phyloP scores from a whole-genome alignment of 2,888 invertebrate genomes.

The Argyresthia albistria region DNA sequence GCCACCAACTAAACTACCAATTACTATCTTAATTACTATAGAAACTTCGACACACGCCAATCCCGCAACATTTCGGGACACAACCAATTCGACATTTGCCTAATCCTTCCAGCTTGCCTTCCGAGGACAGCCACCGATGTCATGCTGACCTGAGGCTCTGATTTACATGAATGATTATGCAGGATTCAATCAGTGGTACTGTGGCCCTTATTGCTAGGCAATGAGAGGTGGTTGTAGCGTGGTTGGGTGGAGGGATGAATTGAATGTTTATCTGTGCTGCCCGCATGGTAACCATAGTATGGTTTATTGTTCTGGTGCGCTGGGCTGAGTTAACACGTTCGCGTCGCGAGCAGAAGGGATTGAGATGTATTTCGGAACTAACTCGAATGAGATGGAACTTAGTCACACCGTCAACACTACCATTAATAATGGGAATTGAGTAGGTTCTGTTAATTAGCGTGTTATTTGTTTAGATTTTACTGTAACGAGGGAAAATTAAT shows the following conservation, averaged over 20 bases:
- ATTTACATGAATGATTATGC: constrained; percentile 64
- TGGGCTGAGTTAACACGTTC: constrained; percentile 39
- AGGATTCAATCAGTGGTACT: constrained; percentile 18
- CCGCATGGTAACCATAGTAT: constrained; percentile 42
- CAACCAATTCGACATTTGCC: constrained; percentile 32
- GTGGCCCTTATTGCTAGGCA: background rate
- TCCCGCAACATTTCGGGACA: constrained; percentile 14
- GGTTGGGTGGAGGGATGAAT: constrained; percentile 20
- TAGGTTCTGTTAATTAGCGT: too few relatives aligned
- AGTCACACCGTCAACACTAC: too few relatives aligned
- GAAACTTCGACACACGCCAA: too few relatives aligned
- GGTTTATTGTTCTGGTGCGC: constrained; percentile 31
- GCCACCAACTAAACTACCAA: too few relatives aligned
- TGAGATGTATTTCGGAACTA: background rate
- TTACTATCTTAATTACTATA: too few relatives aligned
- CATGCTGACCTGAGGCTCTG: constrained; percentile 47
- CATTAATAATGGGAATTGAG: too few relatives aligned
- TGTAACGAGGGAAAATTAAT: too few relatives aligned
- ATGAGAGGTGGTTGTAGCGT: constrained; percentile 18
- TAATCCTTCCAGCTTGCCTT: constrained; percentile 44
- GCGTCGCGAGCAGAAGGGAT: constrained; percentile 17
- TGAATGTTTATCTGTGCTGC: constrained; percentile 43
- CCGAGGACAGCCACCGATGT: constrained; percentile 44
- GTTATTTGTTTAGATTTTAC: too few relatives aligned
- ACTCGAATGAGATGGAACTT: too few relatives aligned